Evolutionary conservation across 2,888 invertebrate genomes (phyloP), one percentile per base, ranked within the genome.

Genomic region (Pristionchus fissidentatus): DNA sequence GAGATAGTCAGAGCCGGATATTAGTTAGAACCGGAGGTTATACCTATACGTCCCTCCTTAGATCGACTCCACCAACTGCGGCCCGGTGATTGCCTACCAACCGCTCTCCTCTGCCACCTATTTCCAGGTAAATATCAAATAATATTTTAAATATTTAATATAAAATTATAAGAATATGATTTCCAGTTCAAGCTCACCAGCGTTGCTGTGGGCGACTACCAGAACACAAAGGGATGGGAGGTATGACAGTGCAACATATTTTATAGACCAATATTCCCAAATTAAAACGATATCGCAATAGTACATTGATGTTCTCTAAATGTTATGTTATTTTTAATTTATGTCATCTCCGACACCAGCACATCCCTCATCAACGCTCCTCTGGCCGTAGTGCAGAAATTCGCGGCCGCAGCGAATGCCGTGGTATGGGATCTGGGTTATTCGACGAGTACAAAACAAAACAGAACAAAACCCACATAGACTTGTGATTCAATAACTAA

Each of bases 1-100:
- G 19, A n/a, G 8, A 60, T 60, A 60, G n/a, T 8, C n/a, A n/a
- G 4, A 38, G n/a, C n/a, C n/a, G n/a, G n/a, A n/a, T n/a, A n/a
- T n/a, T n/a, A n/a, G n/a, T n/a, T n/a, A n/a, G n/a, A n/a, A n/a
- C n/a, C n/a, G n/a, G n/a, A n/a, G n/a, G n/a, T n/a, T n/a, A n/a
- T n/a, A n/a, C n/a, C n/a, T n/a, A n/a, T n/a, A n/a, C n/a, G n/a
- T n/a, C n/a, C 26, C 26, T 57, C 26, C 19, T 13, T 35, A 62
- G 62, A 41, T 81, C 7, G 93, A 94, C 22, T 87, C 85, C 60
- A 87, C 86, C 85, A 87, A 88, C 86, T 89, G 90, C 83, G 87
- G 87, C 73, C 52, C 85, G 4, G 80, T 87, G 57, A 84, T 87
- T 60, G 87, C 86, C 55, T 89, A 89, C 77, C 87, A 88, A 84